phyloP scores from a whole-genome alignment of 2,797 vertebrate genomes.

The Anguilla obscura region DNA sequence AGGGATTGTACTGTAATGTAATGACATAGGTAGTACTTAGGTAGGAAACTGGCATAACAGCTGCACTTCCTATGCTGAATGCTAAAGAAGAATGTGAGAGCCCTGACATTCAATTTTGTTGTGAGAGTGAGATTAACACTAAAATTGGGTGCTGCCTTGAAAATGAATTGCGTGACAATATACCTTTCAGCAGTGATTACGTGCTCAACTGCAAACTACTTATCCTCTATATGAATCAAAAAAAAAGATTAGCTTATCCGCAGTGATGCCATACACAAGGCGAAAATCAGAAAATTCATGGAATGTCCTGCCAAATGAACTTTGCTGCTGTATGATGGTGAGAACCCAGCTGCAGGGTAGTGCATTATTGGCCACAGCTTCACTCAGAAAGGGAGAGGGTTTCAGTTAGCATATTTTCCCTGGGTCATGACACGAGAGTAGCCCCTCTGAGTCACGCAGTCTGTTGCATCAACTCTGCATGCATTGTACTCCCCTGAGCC shows the following conservation, averaged over 20 bases:
- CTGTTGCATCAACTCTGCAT: neutral
- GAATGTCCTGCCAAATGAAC: neutral
- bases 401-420: neutral
- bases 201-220: neutral
- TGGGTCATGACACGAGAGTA: no score
- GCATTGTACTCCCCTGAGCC: neutral
- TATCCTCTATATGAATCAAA: neutral
- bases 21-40: neutral
- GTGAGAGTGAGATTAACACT: neutral
- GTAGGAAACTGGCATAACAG: neutral
- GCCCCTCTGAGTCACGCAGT: no score
- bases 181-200: neutral
- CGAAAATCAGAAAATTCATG: neutral
- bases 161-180: neutral
- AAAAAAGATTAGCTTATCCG: neutral
- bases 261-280: neutral
- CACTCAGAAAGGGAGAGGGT: neutral
- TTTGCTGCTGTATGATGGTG: neutral
- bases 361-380: neutral
- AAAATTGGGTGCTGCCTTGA: neutral
- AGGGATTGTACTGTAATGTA: neutral
- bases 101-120: neutral
- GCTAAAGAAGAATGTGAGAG: neutral
- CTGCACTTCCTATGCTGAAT: neutral
- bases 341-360: neutral